phyloP scores from a whole-genome alignment of 2,113 vertebrate species.

The Phalacrocorax pelagicus region DNA sequence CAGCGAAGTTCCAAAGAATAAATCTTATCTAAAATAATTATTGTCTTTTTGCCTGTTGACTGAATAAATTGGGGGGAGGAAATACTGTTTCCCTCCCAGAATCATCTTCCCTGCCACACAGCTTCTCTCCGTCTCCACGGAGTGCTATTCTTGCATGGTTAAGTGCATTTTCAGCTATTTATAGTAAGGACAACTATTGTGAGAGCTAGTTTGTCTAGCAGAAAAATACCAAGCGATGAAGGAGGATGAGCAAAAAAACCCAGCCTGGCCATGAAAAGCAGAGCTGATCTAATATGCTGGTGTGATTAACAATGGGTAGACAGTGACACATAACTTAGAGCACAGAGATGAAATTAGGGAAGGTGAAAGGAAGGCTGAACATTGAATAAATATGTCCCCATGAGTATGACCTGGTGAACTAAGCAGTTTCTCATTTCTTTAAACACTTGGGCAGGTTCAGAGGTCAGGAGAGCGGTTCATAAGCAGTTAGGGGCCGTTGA shows the following conservation, averaged over 20 bases:
- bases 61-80: neutral
- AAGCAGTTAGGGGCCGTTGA: fast-evolving
- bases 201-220: neutral
- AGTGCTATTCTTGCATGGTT: neutral
- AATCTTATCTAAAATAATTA: conserved; percentile 1
- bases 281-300: neutral
- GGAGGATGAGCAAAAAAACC: neutral
- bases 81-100: neutral
- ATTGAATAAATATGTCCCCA: fast-evolving
- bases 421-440: fast-evolving
- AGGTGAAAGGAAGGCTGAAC: neutral
- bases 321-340: neutral
- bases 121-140: fast-evolving
- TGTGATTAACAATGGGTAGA: neutral
- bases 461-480: neutral
- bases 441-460: fast-evolving
- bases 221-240: neutral
- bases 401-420: neutral
- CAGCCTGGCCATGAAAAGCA: neutral
- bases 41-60: neutral
- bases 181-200: neutral
- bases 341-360: neutral
- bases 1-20: neutral
- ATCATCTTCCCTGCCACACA: neutral
- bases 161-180: conserved; percentile 1